A percentile compares a stretch with the other conserved stretches of the same genome.
Conservation (phyloP, 2,888 invertebrate genomes). For the Ptychoptera albimana region DNA sequence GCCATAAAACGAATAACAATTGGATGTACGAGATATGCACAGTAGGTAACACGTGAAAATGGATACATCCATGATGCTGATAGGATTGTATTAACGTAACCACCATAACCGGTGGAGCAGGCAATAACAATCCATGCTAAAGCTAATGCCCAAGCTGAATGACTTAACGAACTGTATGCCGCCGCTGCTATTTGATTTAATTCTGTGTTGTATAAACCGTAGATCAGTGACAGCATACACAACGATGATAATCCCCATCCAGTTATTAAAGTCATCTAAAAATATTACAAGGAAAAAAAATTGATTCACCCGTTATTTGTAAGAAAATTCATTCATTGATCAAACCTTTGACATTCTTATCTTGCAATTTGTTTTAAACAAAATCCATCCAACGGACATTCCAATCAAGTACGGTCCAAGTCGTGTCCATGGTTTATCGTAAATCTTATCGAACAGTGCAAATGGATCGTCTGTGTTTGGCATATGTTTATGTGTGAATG, state of each 20-base stretch:
- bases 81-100: constrained; percentile 55
- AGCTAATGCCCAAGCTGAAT: constrained; percentile 68
- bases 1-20: constrained; percentile 64
- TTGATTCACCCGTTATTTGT: constrained; percentile 1
- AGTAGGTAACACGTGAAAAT: constrained; percentile 74
- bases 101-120: constrained; percentile 71
- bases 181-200: constrained; percentile 54
- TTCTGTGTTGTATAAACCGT: constrained; percentile 58
- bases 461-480: constrained; percentile 67
- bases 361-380: constrained; percentile 67
- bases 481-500: constrained; percentile 61
- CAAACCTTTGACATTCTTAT: constrained; percentile 52
- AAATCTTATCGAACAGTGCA: constrained; percentile 74
- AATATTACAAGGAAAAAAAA: constrained; percentile 8
- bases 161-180: constrained; percentile 64
- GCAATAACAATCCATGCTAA: constrained; percentile 73
- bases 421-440: constrained; percentile 80
- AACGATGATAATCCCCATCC: constrained; percentile 56
- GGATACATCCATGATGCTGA: constrained; percentile 67
- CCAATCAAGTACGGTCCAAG: constrained; percentile 72
- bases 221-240: constrained; percentile 55
- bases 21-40: constrained; percentile 73
- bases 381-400: constrained; percentile 68
- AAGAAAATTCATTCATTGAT: background rate
- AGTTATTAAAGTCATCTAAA: constrained; percentile 43